These are phyloP conservation scores for Heterodera filipjevi DNA, from an alignment of 2,888 invertebrate genomes.

Conservation along the genomic window DNA sequence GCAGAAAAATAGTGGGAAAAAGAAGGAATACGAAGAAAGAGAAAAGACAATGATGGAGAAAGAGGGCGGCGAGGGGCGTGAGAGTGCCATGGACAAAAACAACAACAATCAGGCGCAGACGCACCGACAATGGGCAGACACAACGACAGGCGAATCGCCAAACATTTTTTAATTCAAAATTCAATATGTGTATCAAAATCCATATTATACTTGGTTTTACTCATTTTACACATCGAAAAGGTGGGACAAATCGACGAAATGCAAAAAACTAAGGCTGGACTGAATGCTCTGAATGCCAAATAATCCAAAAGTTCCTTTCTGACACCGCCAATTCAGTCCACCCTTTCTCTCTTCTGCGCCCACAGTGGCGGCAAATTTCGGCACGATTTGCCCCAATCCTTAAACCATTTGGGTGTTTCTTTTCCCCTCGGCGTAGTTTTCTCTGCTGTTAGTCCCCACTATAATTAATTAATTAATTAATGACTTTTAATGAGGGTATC, in stretches of 20 bases:
- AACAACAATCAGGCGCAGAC: background rate
- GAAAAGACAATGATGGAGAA: background rate
- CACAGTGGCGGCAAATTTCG: background rate
- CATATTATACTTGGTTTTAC: background rate
- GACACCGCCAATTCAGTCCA: background rate
- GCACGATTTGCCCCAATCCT: background rate
- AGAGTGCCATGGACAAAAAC: conserved; percentile 1
- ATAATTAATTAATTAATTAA: background rate
- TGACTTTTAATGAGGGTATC: background rate
- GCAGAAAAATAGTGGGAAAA: background rate
- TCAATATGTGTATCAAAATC: background rate
- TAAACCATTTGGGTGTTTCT: conserved; percentile 5
- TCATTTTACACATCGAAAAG: background rate
- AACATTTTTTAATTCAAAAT: background rate
- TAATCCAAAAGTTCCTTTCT: too few relatives aligned
- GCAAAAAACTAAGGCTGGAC: too few relatives aligned
- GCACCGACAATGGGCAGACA: background rate
- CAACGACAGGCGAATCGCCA: background rate
- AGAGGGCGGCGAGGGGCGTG: background rate
- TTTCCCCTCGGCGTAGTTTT: background rate
- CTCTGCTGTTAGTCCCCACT: background rate
- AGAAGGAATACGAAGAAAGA: background rate
- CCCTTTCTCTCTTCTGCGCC: background rate
- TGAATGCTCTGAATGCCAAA: background rate
- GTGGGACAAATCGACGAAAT: background rate